A percentile compares a stretch with the other conserved stretches of the same genome.
These are phyloP conservation scores for Gallinago media DNA, from an alignment of 2,113 vertebrate genomes.

Conservation along the genomic window DNA sequence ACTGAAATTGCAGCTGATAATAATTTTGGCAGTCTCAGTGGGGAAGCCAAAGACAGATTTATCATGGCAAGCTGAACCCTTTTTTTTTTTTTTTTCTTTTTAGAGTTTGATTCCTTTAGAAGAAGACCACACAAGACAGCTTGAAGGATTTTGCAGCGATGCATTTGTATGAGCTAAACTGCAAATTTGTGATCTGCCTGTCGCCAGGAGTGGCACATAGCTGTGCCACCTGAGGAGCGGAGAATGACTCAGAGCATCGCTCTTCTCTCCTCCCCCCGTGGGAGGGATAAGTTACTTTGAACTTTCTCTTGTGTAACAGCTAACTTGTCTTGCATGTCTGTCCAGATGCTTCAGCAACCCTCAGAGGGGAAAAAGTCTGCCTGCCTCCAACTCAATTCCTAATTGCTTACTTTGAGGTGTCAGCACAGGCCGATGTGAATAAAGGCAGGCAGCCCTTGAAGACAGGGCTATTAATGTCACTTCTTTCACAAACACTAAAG, in stretches of 20 bases:
- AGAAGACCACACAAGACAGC: not conserved
- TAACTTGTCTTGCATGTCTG: not conserved
- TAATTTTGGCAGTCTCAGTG: not conserved
- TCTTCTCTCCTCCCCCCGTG: not conserved
- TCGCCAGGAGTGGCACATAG: not conserved
- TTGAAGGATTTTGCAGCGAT: not conserved
- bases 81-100: not conserved
- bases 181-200: not conserved
- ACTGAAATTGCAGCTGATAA: not conserved
- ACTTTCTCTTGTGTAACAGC: not conserved
- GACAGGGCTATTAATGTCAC: not conserved
- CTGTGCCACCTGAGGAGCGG: not conserved
- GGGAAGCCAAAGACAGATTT: constrained; percentile 1
- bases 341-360: not conserved
- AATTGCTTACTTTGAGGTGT: not conserved
- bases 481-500: not conserved
- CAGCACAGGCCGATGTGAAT: not conserved
- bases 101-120: not conserved
- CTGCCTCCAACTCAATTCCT: not conserved
- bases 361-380: not conserved
- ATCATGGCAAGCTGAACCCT: not conserved
- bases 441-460: not conserved
- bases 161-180: not conserved
- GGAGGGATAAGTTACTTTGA: not conserved
- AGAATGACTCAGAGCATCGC: not conserved